These are phyloP conservation scores for Mythimna loreyi DNA, from an alignment of 2,888 invertebrate genomes.

Conservation along the genomic window DNA sequence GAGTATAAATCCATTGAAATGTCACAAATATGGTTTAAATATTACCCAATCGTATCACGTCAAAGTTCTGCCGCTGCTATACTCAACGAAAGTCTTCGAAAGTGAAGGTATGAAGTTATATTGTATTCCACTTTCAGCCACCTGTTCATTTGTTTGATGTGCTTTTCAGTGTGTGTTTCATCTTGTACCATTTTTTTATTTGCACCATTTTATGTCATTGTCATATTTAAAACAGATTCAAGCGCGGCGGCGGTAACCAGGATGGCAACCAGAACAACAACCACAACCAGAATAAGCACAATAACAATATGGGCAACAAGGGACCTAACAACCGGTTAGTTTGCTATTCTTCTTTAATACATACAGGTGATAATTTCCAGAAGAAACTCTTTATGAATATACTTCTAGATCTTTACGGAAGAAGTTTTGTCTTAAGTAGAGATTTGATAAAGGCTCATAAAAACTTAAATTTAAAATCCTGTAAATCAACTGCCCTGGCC, in stretches of 20 bases:
- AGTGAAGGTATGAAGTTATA: no score
- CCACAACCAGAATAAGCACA: conserved; percentile 78
- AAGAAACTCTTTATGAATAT: no score
- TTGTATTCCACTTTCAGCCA: background rate
- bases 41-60: background rate
- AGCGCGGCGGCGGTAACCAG: conserved; percentile 83
- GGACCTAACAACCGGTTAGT: conserved; percentile 84
- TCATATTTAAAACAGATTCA: conserved; percentile 74
- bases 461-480: no score
- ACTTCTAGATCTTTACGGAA: no score
- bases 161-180: background rate
- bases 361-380: background rate
- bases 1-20: background rate
- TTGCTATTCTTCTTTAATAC: background rate
- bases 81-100: background rate
- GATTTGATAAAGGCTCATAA: no score
- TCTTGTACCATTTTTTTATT: conserved; percentile 1
- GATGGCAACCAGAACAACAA: conserved; percentile 76
- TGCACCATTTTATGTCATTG: conserved; percentile 2
- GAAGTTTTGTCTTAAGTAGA: no score
- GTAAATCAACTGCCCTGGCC: no score
- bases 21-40: no score
- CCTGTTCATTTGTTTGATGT: conserved; percentile 11
- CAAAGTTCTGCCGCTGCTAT: background rate
- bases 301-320: conserved; percentile 82